Evolutionary conservation across 2,113 vertebrate genomes (phyloP), one percentile per base, ranked within the genome.

Genomic region (Cheirogaleus medius): DNA sequence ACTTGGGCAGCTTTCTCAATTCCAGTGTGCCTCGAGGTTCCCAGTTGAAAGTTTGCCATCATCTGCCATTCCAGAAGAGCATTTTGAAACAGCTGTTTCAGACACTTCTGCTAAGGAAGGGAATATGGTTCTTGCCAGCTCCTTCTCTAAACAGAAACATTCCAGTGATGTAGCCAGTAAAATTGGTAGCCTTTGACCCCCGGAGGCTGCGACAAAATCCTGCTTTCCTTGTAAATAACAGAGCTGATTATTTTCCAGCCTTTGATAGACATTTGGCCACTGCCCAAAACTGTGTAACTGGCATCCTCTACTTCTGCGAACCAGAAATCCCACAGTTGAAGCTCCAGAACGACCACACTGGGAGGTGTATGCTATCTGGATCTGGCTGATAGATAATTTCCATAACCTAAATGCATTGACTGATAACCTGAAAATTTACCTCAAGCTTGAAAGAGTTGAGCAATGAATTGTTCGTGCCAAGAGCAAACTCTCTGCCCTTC

Each of bases 331-430:
- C 47, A 64, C 27, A 86, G 69, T 49, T 20, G 14, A 86, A 73
- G 54, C 32, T 37, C 60, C 44, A 29, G 52, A 89, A 83, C 18
- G 25, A 44, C 34, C 86, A 60, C 29, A 77, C 29, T 8, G 42
- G 37, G 56, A 83, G 20, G 34, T 17, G 13, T 17, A 42, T 34
- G 39, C 52, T 93, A 12, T 82, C 66, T 66, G 49, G 34, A 15
- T 69, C 63, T 44, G 39, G 60, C 73, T 95, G 91, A 96, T 96
- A 73, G 94, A 90, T 90, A 37, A 88, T 92, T 97, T 98, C 94
- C 56, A 96, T 85, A 97, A 93, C 63, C 77, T 80, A 95, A 96
- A 90, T 60, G 74, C 84, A 92, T 97, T 97, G 95, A 96, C 93
- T 74, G 82, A 23, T 49, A 92, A 96, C 84, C 94, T 52, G 71